Evolutionary conservation across 2,113 vertebrate genomes (phyloP), one percentile per base, ranked within the genome.

Genomic region (Erpornis zantholeuca): DNA sequence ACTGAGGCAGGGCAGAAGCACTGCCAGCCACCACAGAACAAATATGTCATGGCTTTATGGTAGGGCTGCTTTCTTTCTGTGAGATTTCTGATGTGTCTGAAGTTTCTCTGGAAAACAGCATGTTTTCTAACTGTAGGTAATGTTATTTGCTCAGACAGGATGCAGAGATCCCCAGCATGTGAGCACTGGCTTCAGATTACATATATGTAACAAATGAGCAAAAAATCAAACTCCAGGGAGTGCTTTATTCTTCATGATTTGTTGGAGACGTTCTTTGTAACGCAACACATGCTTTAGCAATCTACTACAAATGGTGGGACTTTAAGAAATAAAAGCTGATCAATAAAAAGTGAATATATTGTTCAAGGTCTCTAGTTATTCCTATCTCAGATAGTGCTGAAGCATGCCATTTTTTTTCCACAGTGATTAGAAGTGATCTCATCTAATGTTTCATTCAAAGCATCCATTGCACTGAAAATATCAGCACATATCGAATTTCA

Each of bases 281-380:
- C 2, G 0, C 19, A 72, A 64, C 40, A 42, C 2, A 0, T 75
- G 54, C 17, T 76, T 70, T 72, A 92, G 33, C 36, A 63, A 68
- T 29, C 29, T 54, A 11, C 28, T n/a, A 11, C 0, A 7, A 73
- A 45, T 2, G 0, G 50, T 54, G 12, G 2, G n/a, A 15, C 31
- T 91, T 49, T 47, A 42, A 33, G 40, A 80, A 85, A 88, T 54
- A 61, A 84, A 71, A 82, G 8, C 18, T 57, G 24, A 56, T 69
- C 35, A 71, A 56, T 56, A 60, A 76, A 60, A 69, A 84, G 22
- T 12, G 47, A 69, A 92, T 78, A 64, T 38, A 68, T 21, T 42
- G 63, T 65, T 79, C 23, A 42, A 78, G 38, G 11, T 80, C 17
- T 81, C 27, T 61, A 77, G 35, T 69, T 50, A 82, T 38, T 81